Base-by-base conservation (phyloP, 2,888 invertebrate genomes). In the Microplitis manilae region DNA sequence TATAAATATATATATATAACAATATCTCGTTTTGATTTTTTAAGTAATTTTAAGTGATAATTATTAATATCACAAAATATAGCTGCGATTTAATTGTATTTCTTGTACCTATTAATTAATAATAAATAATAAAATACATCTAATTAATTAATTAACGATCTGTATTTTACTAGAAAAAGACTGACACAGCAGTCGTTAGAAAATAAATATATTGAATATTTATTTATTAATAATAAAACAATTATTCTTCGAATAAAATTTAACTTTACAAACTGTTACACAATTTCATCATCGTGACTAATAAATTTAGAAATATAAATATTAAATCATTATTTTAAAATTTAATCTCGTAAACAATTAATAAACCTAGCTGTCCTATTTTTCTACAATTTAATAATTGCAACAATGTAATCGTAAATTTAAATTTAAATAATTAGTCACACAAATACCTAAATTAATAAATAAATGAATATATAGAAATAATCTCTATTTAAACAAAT, bases 371-470 rank as follows among this genome's bases (percentile, higher is more conserved):
- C 83, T 84, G 82, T 85, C 86, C 84, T 86, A 87, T 87, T 87
- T 88, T 88, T 88, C 87, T 88, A 88, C 87, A 85, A 50, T 87
- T 86, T 83, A 86, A 86, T 85, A 84, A 82, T 83, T 73, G 77
- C 79, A 79, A 76, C 80, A 79, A 73, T 79, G 79, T 78, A 76
- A 77, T 68, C 75, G 62, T 71, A 69, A 75, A 74, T 59, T 39
- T 41, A n/a, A 65, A 73, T 75, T 40, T 67, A 60, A 75, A 74
- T 74, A 71, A 61, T 73, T 77, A 69, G 13, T 50, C 50, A 50
- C 50, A 50, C 30, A 62, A 75, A 64, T 73, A 74, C 17, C 65
- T 68, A 50, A 72, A 62, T 67, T 9, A 67, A 61, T 15, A 68
- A 75, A 17, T 62, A 15, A 73, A 2, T 50, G 1, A 50, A 50